phyloP scores from a whole-genome alignment of 2,888 invertebrate species.

The Lucinisca nassula region DNA sequence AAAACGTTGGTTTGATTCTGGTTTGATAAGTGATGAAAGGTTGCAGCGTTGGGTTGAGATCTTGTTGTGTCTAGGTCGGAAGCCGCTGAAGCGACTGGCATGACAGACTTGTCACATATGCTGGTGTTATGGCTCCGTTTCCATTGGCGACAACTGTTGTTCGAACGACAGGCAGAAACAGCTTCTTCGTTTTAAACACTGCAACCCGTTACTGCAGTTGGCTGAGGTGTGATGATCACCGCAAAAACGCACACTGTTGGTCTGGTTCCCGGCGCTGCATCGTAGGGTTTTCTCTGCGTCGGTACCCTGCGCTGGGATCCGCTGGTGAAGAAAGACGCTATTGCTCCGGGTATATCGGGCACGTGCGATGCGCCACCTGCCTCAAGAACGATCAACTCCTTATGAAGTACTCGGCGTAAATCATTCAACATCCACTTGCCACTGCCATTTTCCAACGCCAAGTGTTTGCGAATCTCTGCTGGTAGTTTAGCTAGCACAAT shows the following conservation, averaged over 20 bases:
- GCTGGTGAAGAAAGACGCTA: background rate
- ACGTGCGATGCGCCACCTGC: background rate
- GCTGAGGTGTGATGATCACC: background rate
- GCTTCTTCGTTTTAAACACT: background rate
- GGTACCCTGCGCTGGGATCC: background rate
- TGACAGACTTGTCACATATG: background rate
- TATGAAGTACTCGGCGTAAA: background rate
- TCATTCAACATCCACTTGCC: background rate
- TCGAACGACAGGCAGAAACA: slow-evolving; percentile 15
- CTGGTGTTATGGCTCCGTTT: background rate
- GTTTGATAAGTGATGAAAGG: slow-evolving; percentile 9
- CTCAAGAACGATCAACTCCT: background rate
- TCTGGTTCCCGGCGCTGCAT: background rate
- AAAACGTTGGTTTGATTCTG: slow-evolving; percentile 9
- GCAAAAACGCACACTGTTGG: background rate
- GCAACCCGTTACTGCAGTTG: background rate
- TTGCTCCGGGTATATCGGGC: background rate
- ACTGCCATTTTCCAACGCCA: background rate
- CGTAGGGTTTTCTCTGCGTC: background rate
- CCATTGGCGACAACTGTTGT: slow-evolving; percentile 2
- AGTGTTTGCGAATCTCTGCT: background rate
- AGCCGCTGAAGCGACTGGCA: background rate
- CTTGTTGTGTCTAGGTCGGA: background rate
- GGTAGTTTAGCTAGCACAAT: background rate
- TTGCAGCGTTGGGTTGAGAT: background rate